These are phyloP conservation scores for Liolophura sinensis DNA, from an alignment of 1,140 invertebrate species.

Conservation along the genomic window DNA sequence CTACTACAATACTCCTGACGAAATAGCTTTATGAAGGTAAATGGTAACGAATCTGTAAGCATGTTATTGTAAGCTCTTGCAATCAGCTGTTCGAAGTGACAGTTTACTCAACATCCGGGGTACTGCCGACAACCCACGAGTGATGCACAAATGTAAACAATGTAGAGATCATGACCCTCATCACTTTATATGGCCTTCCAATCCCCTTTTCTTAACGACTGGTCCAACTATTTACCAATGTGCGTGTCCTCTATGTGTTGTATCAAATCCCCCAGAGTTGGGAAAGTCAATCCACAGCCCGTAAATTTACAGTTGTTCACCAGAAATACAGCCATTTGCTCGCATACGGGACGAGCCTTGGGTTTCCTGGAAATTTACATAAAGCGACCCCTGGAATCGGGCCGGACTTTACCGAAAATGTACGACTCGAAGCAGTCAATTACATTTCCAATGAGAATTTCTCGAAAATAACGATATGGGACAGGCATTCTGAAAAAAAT, in stretches of 20 bases:
- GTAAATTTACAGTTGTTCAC: constrained; percentile 85
- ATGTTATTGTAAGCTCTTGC: too few species aligned
- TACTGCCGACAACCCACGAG: neutral
- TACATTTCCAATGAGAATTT: neutral
- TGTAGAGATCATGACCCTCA: constrained; percentile 3
- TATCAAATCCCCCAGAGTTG: constrained; percentile 76
- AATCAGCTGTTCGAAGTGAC: neutral
- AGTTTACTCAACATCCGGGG: neutral
- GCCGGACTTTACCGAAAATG: neutral
- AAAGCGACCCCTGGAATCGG: neutral
- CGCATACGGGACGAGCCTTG: neutral
- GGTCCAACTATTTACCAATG: constrained; percentile 69
- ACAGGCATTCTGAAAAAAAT: too few species aligned
- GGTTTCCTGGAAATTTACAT: constrained; percentile 1
- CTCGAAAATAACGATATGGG: neutral
- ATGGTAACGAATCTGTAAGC: too few species aligned
- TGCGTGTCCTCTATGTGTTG: constrained; percentile 84
- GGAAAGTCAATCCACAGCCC: constrained; percentile 80
- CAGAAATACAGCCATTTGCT: constrained; percentile 80
- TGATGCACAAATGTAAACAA: neutral
- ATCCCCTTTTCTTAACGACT: constrained; percentile 11
- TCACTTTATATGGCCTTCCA: constrained; percentile 10
- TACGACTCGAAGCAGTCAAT: neutral
- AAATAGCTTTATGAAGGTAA: too few species aligned
- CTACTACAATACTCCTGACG: too few species aligned